Base-by-base conservation (phyloP, 2,888 invertebrate genomes). In the Hydrotaea diabolus region DNA sequence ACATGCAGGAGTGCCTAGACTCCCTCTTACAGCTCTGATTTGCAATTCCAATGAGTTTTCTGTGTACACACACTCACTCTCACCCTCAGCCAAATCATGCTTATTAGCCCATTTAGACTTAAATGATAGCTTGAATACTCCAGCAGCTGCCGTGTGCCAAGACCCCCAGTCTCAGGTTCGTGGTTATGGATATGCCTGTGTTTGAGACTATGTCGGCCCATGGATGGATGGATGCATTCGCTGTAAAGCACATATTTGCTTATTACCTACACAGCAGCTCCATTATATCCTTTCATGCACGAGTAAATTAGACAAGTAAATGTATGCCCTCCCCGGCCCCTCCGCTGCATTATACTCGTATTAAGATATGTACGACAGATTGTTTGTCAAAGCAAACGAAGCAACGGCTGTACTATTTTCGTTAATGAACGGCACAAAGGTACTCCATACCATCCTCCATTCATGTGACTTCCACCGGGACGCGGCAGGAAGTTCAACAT, bases 31-130 rank as follows among this genome's bases (percentile, higher is more conserved):
- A 36, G 36, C 36, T 5, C n/a, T 4, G 11, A 43, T 43, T 43
- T 49, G 49, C 49, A n/a, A 13, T n/a, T n/a, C 49, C 49, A 49
- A 49, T 49, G 49, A 49, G n/a, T n/a, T n/a, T n/a, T n/a, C n/a
- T n/a, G n/a, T n/a, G 15, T n/a, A 3, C 5, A 13, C 49, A 3
- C 39, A 39, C 7, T 49, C 49, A 49, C 3, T 49, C n/a, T n/a
- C 49, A n/a, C 49, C 43, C 49, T 2, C 49, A n/a, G n/a, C 49
- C 0, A 49, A 49, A 49, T 49, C n/a, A 5, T n/a, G 49, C 49
- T 49, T 49, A 49, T 49, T 49, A n/a, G 49, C 49, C n/a, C 49
- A n/a, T 49, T 49, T 49, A 49, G 13, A n/a, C 15, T 49, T 49
- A 49, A 13, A 49, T 49, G 49, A 4, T 49, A 5, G 15, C n/a